phyloP scores from a whole-genome alignment of 2,797 vertebrate species.

The Hippocampus kuda region DNA sequence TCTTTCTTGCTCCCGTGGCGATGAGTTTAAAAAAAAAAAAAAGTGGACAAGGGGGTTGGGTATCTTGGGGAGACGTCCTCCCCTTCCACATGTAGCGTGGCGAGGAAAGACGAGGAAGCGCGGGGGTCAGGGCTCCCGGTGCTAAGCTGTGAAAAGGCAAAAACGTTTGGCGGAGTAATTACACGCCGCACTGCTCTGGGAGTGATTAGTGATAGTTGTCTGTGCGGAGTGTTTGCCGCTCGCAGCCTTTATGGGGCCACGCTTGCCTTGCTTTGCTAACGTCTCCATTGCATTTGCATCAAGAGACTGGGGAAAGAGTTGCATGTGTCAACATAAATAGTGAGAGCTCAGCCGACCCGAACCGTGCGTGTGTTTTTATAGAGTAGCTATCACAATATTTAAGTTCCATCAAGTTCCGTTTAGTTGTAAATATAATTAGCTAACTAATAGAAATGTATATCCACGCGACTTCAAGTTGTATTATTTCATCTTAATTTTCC shows the following conservation, averaged over 20 bases:
- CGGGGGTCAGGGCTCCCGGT: conserved; percentile 66
- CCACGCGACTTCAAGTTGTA: background rate
- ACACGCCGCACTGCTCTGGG: conserved; percentile 70
- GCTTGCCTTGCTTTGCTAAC: conserved; percentile 63
- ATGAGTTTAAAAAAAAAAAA: conserved; percentile 8
- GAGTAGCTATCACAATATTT: background rate
- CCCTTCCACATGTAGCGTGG: conserved; percentile 53
- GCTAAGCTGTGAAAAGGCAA: conserved; percentile 72
- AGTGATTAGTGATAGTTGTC: conserved; percentile 75
- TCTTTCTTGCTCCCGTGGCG: conserved; percentile 48
- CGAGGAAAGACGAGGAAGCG: conserved; percentile 68
- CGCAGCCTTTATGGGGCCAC: conserved; percentile 61
- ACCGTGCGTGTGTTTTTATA: background rate
- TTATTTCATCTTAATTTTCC: background rate
- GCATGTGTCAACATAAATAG: conserved; percentile 61
- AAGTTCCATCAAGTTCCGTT: background rate
- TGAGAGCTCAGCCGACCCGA: conserved; percentile 5
- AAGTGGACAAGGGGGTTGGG: background rate
- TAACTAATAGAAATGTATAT: background rate
- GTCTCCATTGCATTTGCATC: conserved; percentile 68
- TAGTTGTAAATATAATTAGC: background rate
- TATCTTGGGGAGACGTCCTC: conserved; percentile 13
- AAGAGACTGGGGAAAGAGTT: conserved; percentile 41
- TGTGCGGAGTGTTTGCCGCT: conserved; percentile 68
- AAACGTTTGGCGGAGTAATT: conserved; percentile 73